A percentile compares a stretch with the other conserved stretches of the same genome.
phyloP scores from a whole-genome alignment of 2,888 invertebrate species.

The Acleris cristana region DNA sequence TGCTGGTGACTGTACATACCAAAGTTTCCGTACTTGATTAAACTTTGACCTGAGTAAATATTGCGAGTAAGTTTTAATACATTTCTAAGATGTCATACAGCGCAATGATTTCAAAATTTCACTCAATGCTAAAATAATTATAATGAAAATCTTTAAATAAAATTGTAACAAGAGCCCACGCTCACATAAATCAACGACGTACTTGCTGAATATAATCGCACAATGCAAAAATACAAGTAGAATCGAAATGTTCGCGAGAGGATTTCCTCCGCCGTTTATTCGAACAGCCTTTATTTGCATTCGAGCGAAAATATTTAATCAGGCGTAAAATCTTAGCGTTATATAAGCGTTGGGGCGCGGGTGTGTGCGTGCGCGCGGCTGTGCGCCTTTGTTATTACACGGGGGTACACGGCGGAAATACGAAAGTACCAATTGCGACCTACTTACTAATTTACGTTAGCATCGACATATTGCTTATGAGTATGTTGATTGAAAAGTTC shows the following conservation, averaged over 20 bases:
- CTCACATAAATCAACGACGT: conserved; percentile 11
- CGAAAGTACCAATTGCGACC: no score
- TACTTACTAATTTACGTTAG: no score
- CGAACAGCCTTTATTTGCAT: conserved; percentile 74
- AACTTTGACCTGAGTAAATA: neutral
- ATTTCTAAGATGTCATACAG: neutral
- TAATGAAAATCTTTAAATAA: no score
- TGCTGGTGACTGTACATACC: no score
- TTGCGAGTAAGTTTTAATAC: neutral
- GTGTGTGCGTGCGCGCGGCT: conserved; percentile 45
- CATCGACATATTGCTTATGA: no score
- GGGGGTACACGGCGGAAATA: neutral
- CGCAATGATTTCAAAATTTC: neutral
- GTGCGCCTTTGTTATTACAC: neutral
- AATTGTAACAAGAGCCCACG: conserved; percentile 4
- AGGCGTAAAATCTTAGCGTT: conserved; percentile 79
- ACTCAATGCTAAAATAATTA: no score
- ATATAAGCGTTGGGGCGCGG: conserved; percentile 69
- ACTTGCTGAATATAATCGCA: conserved; percentile 22
- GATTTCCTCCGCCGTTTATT: conserved; percentile 49
- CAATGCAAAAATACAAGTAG: conserved; percentile 44
- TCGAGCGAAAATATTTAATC: conserved; percentile 82
- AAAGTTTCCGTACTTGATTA: neutral
- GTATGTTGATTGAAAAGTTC: no score
- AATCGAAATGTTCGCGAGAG: conserved; percentile 59